Percentiles rank a stretch among this genome's conserved stretches.
These are phyloP conservation scores for Chouioia cunea DNA, from an alignment of 2,888 invertebrate genomes.

Conservation along the genomic window DNA sequence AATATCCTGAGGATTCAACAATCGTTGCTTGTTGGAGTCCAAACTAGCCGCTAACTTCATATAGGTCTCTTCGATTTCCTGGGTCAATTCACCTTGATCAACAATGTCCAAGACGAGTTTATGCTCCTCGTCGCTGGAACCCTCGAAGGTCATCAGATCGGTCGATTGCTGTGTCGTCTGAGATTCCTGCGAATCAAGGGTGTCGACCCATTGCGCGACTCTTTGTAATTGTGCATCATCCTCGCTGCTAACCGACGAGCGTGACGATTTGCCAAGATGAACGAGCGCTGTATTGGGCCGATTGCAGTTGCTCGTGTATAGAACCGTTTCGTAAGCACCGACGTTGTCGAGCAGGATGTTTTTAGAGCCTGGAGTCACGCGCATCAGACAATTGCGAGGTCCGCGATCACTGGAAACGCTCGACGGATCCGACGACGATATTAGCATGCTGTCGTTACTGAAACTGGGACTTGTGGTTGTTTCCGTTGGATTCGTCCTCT, in stretches of 20 bases:
- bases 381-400: conserved; percentile 82
- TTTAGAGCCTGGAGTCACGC: conserved; percentile 83
- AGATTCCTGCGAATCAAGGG: background rate
- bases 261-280: conserved; percentile 59
- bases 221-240: conserved; percentile 72
- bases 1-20: conserved; percentile 52
- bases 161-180: conserved; percentile 22
- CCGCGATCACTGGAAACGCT: conserved; percentile 70
- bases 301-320: conserved; percentile 72
- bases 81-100: conserved; percentile 61
- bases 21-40: conserved; percentile 57
- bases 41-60: conserved; percentile 64
- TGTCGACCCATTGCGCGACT: conserved; percentile 83
- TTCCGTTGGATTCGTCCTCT: conserved; percentile 51
- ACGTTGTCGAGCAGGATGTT: conserved; percentile 85
- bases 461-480: conserved; percentile 63
- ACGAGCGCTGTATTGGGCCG: conserved; percentile 61
- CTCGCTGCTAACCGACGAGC: conserved; percentile 60
- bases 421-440: conserved; percentile 65
- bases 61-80: conserved; percentile 66
- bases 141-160: conserved; percentile 60
- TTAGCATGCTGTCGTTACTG: conserved; percentile 64
- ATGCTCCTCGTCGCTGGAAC: conserved; percentile 56
- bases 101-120: conserved; percentile 23
- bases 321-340: conserved; percentile 79